Evolutionary conservation across 2,888 invertebrate genomes (phyloP).

Genomic region (Quadriops clusia): DNA sequence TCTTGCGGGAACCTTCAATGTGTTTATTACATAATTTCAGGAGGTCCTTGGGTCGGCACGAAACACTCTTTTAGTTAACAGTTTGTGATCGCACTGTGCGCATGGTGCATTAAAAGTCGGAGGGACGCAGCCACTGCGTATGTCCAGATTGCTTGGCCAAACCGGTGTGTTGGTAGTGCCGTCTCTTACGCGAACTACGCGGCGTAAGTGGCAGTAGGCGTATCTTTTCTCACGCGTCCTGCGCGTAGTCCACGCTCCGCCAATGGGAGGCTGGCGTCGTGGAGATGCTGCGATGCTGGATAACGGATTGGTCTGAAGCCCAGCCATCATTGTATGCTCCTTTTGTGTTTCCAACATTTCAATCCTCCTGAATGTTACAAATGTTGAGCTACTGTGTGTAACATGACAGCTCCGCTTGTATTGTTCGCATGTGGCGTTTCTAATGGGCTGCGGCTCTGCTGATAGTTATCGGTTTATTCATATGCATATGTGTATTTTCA

Average conservation of each 20-base stretch:
- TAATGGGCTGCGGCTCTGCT: slow-evolving; percentile 24
- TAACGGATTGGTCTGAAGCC: slow-evolving; percentile 35
- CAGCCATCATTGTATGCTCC: slow-evolving; percentile 35
- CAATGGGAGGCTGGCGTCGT: slow-evolving; percentile 24
- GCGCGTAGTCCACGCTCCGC: slow-evolving; percentile 24
- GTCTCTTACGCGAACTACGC: slow-evolving; percentile 18
- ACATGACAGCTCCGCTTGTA: slow-evolving; percentile 35
- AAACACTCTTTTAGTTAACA: slow-evolving; percentile 9
- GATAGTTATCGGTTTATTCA: slow-evolving; percentile 25
- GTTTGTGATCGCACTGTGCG: too few relatives aligned
- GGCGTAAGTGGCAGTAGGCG: slow-evolving; percentile 26
- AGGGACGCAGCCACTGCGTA: slow-evolving; percentile 13
- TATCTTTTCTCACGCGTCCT: slow-evolving; percentile 25
- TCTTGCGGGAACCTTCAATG: slow-evolving; percentile 7
- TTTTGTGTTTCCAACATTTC: slow-evolving; percentile 28
- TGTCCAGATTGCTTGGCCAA: slow-evolving; percentile 17
- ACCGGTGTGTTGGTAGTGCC: slow-evolving; percentile 17
- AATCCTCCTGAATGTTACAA: slow-evolving; percentile 33
- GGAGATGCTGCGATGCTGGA: slow-evolving; percentile 32
- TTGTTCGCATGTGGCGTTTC: slow-evolving; percentile 31
- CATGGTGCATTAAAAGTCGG: too few relatives aligned
- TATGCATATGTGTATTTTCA: slow-evolving; percentile 21
- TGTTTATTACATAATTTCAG: slow-evolving; percentile 7
- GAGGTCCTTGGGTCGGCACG: slow-evolving; percentile 9
- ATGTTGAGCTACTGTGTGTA: slow-evolving; percentile 36